Base-by-base conservation (phyloP, 92 coral and sea anemone species). In the Palythoa heliodiscus region DNA sequence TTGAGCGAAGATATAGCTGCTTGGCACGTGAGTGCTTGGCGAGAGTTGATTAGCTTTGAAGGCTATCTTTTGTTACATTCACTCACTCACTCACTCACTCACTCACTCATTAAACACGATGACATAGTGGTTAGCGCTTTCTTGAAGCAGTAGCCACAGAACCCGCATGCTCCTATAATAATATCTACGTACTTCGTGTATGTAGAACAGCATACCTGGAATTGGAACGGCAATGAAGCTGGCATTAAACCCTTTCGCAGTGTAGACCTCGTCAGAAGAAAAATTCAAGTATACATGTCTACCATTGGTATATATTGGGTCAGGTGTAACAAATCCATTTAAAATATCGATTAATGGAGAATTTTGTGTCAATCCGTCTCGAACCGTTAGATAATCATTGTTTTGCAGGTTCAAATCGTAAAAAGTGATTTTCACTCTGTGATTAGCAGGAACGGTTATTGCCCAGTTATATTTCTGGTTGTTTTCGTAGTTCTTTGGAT, bases 341-440 rank as follows among this genome's bases (percentile, higher is more conserved):
- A 71, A 39, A 15, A 50, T 10, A 15, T 11, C 52, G 3, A 71
- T 43, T 11, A 1, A 1, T 7, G 75, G 75, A 14, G 75, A 37
- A 14, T 11, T 39, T 5, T 17, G 6, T 15, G 52, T 39, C 11
- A 37, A 17, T 16, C 75, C 75, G 38, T 71, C 19, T 47, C 20
- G 52, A 71, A 71, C 11, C 8, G 7, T 6, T 9, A 71, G 48
- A 14, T 3, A 14, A 37, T 71, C 75, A 17, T 25, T 12, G 16
- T 11, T 2, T 39, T 71, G 50, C 52, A 38, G 4, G 43, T 71
- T 38, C 4, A 71, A 71, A 1, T 24, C 75, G 52, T 71, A 53
- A 71, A 71, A 71, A 71, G 75, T 71, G 48, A 71, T 50, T 71
- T 39, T 39, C 19, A 71, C 75, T 71, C 8, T 37, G 23, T 71